A percentile compares a stretch with the other conserved stretches of the same genome.
Conservation (phyloP, 2,888 invertebrate genomes). For the Elmis aenea region DNA sequence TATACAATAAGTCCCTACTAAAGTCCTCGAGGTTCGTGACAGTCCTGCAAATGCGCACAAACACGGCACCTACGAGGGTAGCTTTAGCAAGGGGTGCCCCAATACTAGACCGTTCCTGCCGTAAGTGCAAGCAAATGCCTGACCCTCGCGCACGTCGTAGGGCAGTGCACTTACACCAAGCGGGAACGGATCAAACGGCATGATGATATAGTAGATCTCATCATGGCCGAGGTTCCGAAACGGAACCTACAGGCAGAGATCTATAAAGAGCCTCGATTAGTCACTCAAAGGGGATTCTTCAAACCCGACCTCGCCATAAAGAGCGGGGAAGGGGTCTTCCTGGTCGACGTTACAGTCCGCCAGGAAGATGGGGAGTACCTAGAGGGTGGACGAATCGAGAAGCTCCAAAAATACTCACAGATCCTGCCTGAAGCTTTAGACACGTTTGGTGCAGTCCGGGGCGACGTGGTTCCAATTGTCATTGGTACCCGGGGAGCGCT, state of each 20-base stretch:
- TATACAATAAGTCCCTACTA: slow-evolving; percentile 25
- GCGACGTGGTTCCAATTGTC: slow-evolving; percentile 32
- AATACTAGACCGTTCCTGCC: slow-evolving; percentile 26
- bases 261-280: slow-evolving; percentile 18
- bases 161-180: slow-evolving; percentile 24
- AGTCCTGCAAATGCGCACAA: slow-evolving; percentile 31
- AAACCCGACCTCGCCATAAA: slow-evolving; percentile 32
- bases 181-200: slow-evolving; percentile 25
- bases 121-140: slow-evolving; percentile 25
- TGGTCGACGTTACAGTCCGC: slow-evolving; percentile 32
- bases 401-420: slow-evolving; percentile 26
- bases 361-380: slow-evolving; percentile 23
- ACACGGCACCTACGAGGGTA: slow-evolving; percentile 27
- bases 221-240: slow-evolving; percentile 12
- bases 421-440: slow-evolving; percentile 23
- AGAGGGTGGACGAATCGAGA: slow-evolving; percentile 22
- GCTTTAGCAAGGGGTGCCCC: slow-evolving; percentile 26
- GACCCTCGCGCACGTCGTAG: slow-evolving; percentile 36
- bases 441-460: slow-evolving; percentile 11
- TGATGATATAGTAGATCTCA: slow-evolving; percentile 23
- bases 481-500: slow-evolving; percentile 35
- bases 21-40: slow-evolving; percentile 30
- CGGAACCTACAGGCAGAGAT: slow-evolving; percentile 15
- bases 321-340: slow-evolving; percentile 24
- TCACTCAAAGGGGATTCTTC: slow-evolving; percentile 21